phyloP scores from a whole-genome alignment of 2,797 vertebrate genomes.

The Astyanax mexicanus region DNA sequence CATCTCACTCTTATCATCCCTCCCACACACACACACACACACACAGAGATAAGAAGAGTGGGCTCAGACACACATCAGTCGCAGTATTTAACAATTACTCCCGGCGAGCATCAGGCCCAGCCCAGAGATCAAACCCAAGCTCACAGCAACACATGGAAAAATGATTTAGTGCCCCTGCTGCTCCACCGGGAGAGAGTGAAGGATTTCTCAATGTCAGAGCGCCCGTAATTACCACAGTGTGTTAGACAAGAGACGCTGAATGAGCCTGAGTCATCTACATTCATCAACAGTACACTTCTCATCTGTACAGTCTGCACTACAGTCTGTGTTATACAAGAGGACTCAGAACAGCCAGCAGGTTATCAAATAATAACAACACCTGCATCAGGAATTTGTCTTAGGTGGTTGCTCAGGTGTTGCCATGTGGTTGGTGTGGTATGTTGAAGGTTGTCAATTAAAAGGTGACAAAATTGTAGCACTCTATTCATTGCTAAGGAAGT shows the following conservation, averaged over 20 bases:
- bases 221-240: constrained; percentile 1
- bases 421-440: too few species aligned
- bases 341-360: background rate
- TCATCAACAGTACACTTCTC: background rate
- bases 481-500: too few species aligned
- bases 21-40: constrained; percentile 8
- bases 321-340: background rate
- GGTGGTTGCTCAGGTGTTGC: too few species aligned
- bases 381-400: too few species aligned
- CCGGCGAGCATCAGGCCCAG: background rate
- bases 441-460: too few species aligned
- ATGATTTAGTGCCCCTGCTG: constrained; percentile 7
- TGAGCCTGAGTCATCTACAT: background rate
- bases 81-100: constrained; percentile 1
- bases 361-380: too few species aligned
- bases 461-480: too few species aligned
- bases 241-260: constrained; percentile 5
- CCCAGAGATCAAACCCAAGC: constrained; percentile 21
- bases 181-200: constrained; percentile 3
- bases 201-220: constrained; percentile 7
- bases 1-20: constrained; percentile 3
- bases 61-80: constrained; percentile 16
- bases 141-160: constrained; percentile 9
- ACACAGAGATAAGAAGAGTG: constrained; percentile 15
- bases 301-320: background rate